Percentiles rank a stretch among this genome's conserved stretches.
These are phyloP conservation scores for Pseudois nayaur DNA, from an alignment of 2,113 vertebrate genomes.

Conservation along the genomic window DNA sequence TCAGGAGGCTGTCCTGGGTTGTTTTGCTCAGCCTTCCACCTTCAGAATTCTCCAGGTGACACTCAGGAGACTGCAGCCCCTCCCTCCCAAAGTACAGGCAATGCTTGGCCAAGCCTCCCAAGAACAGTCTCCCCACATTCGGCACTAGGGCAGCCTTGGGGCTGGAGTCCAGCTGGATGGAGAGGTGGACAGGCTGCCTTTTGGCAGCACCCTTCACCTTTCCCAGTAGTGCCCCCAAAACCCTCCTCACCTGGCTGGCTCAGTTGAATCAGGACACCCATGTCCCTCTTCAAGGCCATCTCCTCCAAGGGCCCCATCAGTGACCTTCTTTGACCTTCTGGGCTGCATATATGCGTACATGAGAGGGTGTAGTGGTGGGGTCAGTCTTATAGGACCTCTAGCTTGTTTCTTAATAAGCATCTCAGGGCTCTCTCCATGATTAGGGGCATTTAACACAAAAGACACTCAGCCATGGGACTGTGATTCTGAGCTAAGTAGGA, in stretches of 20 bases:
- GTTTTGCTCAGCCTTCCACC: neutral
- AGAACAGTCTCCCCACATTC: neutral
- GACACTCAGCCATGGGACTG: neutral
- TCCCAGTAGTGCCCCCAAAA: neutral
- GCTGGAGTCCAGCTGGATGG: no score
- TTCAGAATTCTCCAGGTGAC: neutral
- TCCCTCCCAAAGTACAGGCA: neutral
- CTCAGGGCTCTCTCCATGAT: neutral
- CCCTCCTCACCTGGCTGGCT: neutral
- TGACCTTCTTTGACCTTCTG: neutral
- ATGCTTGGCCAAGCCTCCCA: neutral
- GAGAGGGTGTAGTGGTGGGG: no score
- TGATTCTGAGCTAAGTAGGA: neutral
- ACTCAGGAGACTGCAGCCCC: neutral
- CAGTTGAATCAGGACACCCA: rapidly evolving
- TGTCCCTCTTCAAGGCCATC: neutral
- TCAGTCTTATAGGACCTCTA: neutral
- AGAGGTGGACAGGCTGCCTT: neutral
- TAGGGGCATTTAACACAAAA: neutral
- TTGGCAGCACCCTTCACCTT: neutral
- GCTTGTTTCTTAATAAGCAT: neutral
- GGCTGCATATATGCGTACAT: neutral
- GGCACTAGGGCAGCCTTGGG: neutral
- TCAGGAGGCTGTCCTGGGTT: neutral
- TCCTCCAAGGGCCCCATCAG: neutral